phyloP scores from a whole-genome alignment of 2,888 invertebrate species.

The Drosophila pseudotalamancana region DNA sequence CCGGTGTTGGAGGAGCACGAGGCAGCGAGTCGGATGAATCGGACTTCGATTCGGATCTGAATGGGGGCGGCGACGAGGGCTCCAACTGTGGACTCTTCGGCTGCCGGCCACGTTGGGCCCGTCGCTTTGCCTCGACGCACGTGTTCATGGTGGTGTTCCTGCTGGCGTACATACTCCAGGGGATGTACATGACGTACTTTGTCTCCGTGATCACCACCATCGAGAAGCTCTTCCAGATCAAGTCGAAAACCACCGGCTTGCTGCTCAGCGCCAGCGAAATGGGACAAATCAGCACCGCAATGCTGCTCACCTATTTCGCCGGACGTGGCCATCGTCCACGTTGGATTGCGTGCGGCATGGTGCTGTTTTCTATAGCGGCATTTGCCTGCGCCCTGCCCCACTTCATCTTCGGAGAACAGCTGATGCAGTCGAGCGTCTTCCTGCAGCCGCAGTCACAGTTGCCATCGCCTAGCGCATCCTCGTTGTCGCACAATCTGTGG shows the following conservation, averaged over 20 bases:
- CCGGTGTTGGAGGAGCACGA: slow-evolving; percentile 37
- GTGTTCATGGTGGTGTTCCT: slow-evolving; percentile 95
- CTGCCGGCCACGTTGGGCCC: slow-evolving; percentile 90
- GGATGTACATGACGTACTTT: slow-evolving; percentile 97
- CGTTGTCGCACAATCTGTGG: slow-evolving; percentile 31
- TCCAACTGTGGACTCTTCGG: slow-evolving; percentile 91
- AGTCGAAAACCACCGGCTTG: slow-evolving; percentile 95
- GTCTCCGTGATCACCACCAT: slow-evolving; percentile 97
- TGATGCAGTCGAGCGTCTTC: slow-evolving; percentile 85
- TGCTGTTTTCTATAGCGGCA: slow-evolving; percentile 93
- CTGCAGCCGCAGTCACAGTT: slow-evolving; percentile 54
- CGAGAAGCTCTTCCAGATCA: slow-evolving; percentile 95
- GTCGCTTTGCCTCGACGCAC: slow-evolving; percentile 93
- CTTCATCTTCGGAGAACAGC: slow-evolving; percentile 91
- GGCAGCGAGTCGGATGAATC: slow-evolving; percentile 78
- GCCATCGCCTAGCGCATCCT: not conserved
- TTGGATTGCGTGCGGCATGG: slow-evolving; percentile 97
- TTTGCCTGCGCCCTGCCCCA: slow-evolving; percentile 95
- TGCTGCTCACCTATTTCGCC: slow-evolving; percentile 94
- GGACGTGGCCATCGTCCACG: slow-evolving; percentile 96
- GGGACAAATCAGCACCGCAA: slow-evolving; percentile 95
- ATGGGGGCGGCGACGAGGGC: slow-evolving; percentile 70
- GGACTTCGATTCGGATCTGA: slow-evolving; percentile 75
- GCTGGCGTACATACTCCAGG: slow-evolving; percentile 93
- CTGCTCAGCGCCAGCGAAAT: slow-evolving; percentile 96